Percentiles rank a stretch among this genome's conserved stretches.
Conservation (phyloP, 1,140 invertebrate species). For the Tachypleus tridentatus region DNA sequence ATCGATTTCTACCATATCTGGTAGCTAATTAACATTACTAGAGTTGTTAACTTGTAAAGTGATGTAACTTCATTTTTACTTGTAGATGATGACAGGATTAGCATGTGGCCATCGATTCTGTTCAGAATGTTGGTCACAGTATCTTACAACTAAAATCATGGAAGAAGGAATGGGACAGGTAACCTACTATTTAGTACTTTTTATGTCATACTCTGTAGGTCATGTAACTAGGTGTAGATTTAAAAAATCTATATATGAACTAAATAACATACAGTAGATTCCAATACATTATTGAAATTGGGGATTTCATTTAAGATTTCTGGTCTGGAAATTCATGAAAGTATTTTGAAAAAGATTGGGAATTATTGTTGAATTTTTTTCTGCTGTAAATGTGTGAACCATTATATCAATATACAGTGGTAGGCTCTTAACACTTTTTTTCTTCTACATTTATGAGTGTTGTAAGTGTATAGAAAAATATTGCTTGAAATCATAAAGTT, state of each 20-base stretch:
- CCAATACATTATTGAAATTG: background rate
- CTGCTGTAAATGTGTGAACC: no score
- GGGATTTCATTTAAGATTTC: background rate
- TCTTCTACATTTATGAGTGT: no score
- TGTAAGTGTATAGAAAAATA: no score
- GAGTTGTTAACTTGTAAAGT: conserved; percentile 1
- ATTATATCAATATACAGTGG: no score
- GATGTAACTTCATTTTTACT: conserved; percentile 23
- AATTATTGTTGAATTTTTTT: no score
- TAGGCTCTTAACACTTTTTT: no score
- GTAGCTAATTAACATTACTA: conserved; percentile 33
- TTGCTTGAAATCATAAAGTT: no score
- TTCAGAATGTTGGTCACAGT: conserved; percentile 87
- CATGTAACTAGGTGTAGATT: conserved; percentile 5
- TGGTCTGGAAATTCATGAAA: background rate
- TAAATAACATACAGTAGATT: background rate
- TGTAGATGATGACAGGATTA: conserved; percentile 86
- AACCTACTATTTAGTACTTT: background rate
- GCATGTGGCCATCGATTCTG: conserved; percentile 96
- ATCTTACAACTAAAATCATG: conserved; percentile 96
- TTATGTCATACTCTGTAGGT: background rate
- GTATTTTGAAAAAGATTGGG: no score
- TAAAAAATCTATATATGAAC: background rate
- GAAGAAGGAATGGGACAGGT: conserved; percentile 78
- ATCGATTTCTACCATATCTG: conserved; percentile 93